Evolutionary conservation across 2,797 vertebrate genomes (phyloP).

Genomic region (Sebastes umbrosus): DNA sequence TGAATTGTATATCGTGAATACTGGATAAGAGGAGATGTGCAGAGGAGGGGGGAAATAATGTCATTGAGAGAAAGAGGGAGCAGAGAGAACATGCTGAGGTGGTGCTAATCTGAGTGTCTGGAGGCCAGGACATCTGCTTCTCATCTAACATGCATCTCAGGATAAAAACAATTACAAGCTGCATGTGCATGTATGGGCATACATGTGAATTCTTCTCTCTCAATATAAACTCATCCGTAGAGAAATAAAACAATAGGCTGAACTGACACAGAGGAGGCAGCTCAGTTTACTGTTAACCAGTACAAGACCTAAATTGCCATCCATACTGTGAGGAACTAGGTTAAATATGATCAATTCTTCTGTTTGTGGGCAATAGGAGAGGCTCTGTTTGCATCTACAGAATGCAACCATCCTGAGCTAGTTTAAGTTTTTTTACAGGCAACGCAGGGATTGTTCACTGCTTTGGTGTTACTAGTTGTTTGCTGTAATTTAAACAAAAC

Average conservation of each 20-base stretch:
- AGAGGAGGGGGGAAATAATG: not conserved
- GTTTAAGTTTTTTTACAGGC: not conserved
- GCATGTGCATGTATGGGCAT: not conserved
- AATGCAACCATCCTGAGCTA: not conserved
- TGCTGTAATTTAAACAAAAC: not conserved
- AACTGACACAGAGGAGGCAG: no score
- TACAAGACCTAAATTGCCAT: no score
- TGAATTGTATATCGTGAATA: not conserved
- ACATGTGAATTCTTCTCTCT: not conserved
- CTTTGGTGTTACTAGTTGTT: fast-evolving
- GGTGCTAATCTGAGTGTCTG: conserved; percentile 1
- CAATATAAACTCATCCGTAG: not conserved
- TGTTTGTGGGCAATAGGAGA: not conserved
- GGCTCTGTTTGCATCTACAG: not conserved
- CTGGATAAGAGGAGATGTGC: not conserved
- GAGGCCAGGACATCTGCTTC: conserved; percentile 29
- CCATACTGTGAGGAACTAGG: no score
- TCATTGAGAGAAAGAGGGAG: not conserved
- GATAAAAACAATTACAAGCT: not conserved
- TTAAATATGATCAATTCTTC: no score
- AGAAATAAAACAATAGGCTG: no score
- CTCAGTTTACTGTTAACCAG: no score
- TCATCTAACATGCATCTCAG: conserved; percentile 21
- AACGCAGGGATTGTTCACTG: not conserved
- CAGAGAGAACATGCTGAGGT: conserved; percentile 19